Percentiles rank a stretch among this genome's conserved stretches.
Conservation (phyloP, 2,797 vertebrate genomes). For the Miichthys miiuy region DNA sequence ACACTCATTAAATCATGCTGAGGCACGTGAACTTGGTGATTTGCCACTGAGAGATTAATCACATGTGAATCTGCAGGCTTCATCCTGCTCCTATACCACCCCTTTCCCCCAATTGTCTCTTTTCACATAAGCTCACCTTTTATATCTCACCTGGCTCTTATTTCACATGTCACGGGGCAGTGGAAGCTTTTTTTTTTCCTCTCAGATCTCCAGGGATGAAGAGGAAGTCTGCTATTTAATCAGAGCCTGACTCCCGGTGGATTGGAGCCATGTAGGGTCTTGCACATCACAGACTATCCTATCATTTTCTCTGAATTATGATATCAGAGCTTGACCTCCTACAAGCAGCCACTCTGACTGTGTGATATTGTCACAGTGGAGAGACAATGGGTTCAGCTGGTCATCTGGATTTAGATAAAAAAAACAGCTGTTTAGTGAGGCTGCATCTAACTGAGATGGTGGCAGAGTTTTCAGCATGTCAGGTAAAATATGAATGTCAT, state of each 20-base stretch:
- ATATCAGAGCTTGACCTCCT: conserved; percentile 53
- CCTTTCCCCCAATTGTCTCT: conserved; percentile 34
- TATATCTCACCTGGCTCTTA: conserved; percentile 71
- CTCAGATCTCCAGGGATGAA: conserved; percentile 53
- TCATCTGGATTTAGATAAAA: conserved; percentile 37
- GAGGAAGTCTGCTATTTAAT: conserved; percentile 69
- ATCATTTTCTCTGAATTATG: conserved; percentile 57
- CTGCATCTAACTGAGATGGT: not conserved
- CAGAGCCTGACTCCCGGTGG: conserved; percentile 37
- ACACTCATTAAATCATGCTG: conserved; percentile 46
- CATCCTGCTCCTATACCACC: not conserved
- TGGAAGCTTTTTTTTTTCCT: conserved; percentile 9
- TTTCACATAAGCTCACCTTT: conserved; percentile 60
- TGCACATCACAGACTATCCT: conserved; percentile 29
- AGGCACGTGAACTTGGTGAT: conserved; percentile 32
- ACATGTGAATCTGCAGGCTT: conserved; percentile 7
- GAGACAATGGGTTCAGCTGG: conserved; percentile 21
- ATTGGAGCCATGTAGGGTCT: conserved; percentile 43
- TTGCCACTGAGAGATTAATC: conserved; percentile 55
- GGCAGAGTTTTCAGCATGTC: not conserved
- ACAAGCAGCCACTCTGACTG: conserved; percentile 38
- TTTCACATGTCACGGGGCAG: conserved; percentile 68
- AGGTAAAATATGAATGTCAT: not conserved
- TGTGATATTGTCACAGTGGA: conserved; percentile 26
- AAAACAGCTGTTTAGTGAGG: not conserved